These are phyloP conservation scores for Herpetotheres cachinnans DNA, from an alignment of 2,113 vertebrate species.

Conservation along the genomic window DNA sequence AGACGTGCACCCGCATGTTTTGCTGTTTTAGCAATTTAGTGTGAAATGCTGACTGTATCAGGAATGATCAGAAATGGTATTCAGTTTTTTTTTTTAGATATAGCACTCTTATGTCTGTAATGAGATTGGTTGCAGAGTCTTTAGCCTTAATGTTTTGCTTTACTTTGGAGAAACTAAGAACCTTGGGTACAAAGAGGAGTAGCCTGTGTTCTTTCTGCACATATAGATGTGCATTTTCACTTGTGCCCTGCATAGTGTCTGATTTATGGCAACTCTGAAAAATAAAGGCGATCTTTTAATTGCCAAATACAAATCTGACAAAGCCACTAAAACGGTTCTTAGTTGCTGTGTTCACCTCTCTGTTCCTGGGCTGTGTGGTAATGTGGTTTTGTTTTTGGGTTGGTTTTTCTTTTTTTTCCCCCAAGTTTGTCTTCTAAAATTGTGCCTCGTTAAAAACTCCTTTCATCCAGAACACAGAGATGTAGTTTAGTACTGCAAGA, in stretches of 20 bases:
- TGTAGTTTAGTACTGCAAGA: neutral
- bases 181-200: neutral
- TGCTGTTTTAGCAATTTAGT: neutral
- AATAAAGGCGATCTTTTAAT: neutral
- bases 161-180: neutral
- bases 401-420: neutral
- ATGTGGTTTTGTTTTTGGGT: neutral
- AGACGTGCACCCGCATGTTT: neutral
- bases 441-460: neutral
- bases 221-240: neutral
- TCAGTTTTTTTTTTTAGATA: neutral
- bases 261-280: neutral
- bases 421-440: neutral
- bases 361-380: neutral
- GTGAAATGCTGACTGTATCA: neutral
- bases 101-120: neutral
- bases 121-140: neutral
- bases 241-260: neutral
- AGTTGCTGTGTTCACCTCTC: neutral
- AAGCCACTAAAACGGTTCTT: neutral
- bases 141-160: neutral
- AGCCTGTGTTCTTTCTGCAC: neutral
- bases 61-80: neutral
- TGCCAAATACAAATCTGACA: neutral
- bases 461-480: too few species aligned